Evolutionary conservation across 2,797 vertebrate genomes (phyloP), one percentile per base, ranked within the genome.

Genomic region (Chromis chromis): DNA sequence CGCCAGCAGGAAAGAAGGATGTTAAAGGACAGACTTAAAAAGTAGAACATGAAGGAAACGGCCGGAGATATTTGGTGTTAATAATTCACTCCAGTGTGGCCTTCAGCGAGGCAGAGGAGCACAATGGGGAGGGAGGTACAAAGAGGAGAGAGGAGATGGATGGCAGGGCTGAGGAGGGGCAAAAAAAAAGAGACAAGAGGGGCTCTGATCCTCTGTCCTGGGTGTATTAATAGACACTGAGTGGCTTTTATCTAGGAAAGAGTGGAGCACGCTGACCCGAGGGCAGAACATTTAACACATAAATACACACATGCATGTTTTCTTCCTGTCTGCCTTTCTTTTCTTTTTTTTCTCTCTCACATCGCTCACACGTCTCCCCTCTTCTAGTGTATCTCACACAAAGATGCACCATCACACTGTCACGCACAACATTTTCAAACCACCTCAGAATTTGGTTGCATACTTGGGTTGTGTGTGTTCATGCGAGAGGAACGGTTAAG

Each of bases 171-270:
- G 44, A 68, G 67, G 46, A 66, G 39, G 54, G 28, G 50, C 44
- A 50, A 28, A 39, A 81, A 66, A 59, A 49, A 56, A 14, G 77
- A 75, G 72, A 60, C 19, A 11, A 3, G 16, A 24, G 50, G 56
- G 48, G n/a, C 52, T 62, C 77, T 64, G 74, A 82, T 75, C 77
- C 56, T 86, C 78, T 80, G 63, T 84, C 82, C 56, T 49, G 49
- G 53, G 84, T 75, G 52, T 94, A 94, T 94, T 92, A 89, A 92
- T 94, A 94, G 93, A 88, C 66, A 31, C 75, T 79, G 83, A 91
- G 88, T 88, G 90, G 86, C 85, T 91, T 88, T 93, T 93, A 94
- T 93, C 93, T 67, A 21, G 60, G 44, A 70, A 61, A 66, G 81
- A 87, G 70, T 74, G 70, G 83, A 88, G 79, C 66, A 82, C 62